Percentiles rank a stretch among this genome's conserved stretches.
Evolutionary conservation across 2,797 vertebrate species (phyloP).

Genomic region (Discoglossus pictus): DNA sequence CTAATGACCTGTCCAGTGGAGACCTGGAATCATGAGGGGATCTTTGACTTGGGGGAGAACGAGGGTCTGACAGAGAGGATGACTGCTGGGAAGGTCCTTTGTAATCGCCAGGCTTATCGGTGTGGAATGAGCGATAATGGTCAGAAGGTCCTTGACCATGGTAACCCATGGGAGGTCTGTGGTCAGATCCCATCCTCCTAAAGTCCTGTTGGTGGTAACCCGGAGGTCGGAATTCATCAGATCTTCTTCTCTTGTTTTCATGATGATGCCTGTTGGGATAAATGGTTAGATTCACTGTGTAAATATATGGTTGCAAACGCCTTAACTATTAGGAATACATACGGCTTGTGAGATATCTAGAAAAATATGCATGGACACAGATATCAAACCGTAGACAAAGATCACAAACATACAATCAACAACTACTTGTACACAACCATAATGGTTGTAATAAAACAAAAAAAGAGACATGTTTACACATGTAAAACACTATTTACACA

Average conservation of each 20-base stretch:
- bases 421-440: too few species aligned
- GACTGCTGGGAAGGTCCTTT: conserved; percentile 77
- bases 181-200: conserved; percentile 85
- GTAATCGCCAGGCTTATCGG: conserved; percentile 78
- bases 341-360: too few species aligned
- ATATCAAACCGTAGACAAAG: too few species aligned
- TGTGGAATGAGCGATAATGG: conserved; percentile 89
- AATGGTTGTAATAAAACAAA: too few species aligned
- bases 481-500: too few species aligned
- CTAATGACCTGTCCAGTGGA: conserved; percentile 82
- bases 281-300: too few species aligned
- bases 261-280: conserved; percentile 78
- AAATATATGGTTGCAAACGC: too few species aligned
- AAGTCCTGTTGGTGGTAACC: conserved; percentile 91
- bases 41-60: conserved; percentile 90
- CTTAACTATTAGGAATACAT: too few species aligned
- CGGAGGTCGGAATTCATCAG: conserved; percentile 85
- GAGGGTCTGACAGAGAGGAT: conserved; percentile 80
- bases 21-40: conserved; percentile 90
- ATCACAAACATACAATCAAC: too few species aligned
- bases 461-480: not conserved
- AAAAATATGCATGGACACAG: too few species aligned
- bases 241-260: conserved; percentile 87
- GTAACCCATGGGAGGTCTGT: conserved; percentile 77
- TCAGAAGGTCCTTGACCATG: conserved; percentile 82